Percentiles rank a stretch among this genome's conserved stretches.
Evolutionary conservation across 1,140 invertebrate species (phyloP).

Genomic region (Sarcophaga peregrina): DNA sequence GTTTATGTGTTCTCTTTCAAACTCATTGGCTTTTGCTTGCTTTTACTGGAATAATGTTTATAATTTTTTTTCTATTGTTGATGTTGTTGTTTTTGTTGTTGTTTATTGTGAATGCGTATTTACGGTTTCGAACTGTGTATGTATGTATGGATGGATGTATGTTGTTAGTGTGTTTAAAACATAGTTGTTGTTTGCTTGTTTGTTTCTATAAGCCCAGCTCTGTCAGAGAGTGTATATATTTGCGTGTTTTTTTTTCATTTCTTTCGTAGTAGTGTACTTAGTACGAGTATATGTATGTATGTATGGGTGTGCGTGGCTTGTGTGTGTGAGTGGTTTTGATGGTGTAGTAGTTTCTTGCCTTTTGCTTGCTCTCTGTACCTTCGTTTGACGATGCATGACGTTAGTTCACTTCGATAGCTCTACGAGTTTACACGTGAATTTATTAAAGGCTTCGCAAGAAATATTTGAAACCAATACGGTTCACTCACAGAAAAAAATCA

Average conservation of each 20-base stretch:
- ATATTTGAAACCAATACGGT: neutral
- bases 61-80: neutral
- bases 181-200: neutral
- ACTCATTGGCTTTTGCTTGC: neutral
- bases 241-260: neutral
- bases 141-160: no score
- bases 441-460: conserved; percentile 42
- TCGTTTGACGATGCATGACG: conserved; percentile 63
- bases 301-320: neutral
- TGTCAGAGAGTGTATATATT: neutral
- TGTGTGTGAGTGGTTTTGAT: conserved; percentile 4
- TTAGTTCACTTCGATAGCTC: conserved; percentile 68
- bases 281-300: neutral
- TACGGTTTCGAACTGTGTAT: neutral
- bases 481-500: conserved; percentile 1
- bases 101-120: neutral
- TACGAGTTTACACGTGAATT: conserved; percentile 66
- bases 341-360: conserved; percentile 32
- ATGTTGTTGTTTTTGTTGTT: neutral
- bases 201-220: conserved; percentile 4
- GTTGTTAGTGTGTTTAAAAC: conserved; percentile 9
- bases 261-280: conserved; percentile 3
- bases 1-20: neutral
- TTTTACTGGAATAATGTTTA: neutral
- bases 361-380: conserved; percentile 59